Percentiles rank a stretch among this genome's conserved stretches.
phyloP scores from a whole-genome alignment of 92 coral and sea anemone species.

The Zoanthus sansibaricus region DNA sequence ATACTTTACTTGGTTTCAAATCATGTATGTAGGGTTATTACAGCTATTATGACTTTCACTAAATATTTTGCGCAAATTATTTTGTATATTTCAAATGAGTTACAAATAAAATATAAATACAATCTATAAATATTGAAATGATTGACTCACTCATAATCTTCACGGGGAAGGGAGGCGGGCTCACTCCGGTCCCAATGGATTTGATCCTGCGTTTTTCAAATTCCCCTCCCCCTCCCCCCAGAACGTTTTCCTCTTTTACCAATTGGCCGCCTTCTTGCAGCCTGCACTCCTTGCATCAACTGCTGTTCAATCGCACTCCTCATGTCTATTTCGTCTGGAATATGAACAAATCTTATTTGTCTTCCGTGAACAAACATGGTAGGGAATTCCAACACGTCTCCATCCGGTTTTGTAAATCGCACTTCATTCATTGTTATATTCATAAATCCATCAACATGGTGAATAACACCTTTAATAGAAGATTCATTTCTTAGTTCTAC shows the following conservation, averaged over 20 bases:
- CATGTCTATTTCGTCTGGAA: constrained; percentile 98
- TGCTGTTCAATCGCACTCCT: constrained; percentile 91
- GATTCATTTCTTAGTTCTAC: constrained; percentile 96
- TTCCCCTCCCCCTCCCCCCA: constrained; percentile 20
- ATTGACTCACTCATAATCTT: not conserved
- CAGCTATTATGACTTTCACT: not conserved
- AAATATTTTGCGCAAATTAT: not conserved
- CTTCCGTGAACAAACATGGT: constrained; percentile 88
- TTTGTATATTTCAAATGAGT: not conserved
- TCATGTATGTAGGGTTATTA: not conserved
- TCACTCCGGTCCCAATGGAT: not conserved
- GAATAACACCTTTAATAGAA: constrained; percentile 79
- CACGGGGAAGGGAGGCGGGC: too few relatives aligned
- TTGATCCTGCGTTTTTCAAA: not conserved
- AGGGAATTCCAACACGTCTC: constrained; percentile 70
- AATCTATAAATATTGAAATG: not conserved
- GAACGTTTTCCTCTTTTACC: constrained; percentile 57
- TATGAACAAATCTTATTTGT: constrained; percentile 93
- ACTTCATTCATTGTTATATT: constrained; percentile 82
- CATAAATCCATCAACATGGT: constrained; percentile 96
- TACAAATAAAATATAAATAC: not conserved
- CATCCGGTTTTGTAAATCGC: constrained; percentile 74
- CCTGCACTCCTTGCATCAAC: constrained; percentile 62
- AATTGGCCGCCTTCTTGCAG: constrained; percentile 52
- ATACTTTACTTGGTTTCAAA: too few relatives aligned